Conservation (phyloP, 1,140 invertebrate genomes). For the Aradophagus sp. region DNA sequence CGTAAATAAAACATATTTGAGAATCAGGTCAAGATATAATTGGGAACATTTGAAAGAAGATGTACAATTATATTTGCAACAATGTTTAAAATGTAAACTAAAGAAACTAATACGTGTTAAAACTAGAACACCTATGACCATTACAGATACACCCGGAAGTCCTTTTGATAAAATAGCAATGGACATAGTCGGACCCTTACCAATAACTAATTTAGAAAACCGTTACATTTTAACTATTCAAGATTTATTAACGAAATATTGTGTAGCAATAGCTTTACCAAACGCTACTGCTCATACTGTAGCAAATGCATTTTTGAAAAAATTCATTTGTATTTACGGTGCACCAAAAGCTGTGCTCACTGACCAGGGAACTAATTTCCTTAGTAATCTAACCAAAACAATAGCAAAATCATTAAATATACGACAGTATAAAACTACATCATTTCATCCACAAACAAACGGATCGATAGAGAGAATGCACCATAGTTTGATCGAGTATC, state of each 20-base stretch:
- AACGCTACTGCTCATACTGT: not conserved
- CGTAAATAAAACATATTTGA: not conserved
- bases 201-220: not conserved
- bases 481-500: not conserved
- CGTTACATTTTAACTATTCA: constrained; percentile 1
- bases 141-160: not conserved
- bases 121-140: not conserved
- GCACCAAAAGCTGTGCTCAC: not conserved
- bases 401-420: not conserved
- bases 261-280: not conserved
- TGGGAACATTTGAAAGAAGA: not conserved
- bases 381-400: not conserved
- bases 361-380: not conserved
- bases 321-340: constrained; percentile 1
- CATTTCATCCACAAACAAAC: not conserved
- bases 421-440: not conserved
- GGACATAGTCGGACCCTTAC: not conserved
- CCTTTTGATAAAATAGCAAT: not conserved
- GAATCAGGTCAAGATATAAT: not conserved
- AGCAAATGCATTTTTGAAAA: not conserved
- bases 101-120: constrained; percentile 1
- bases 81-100: not conserved
- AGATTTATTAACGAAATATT: constrained; percentile 1
- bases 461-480: not conserved
- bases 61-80: not conserved